These are phyloP conservation scores for Stegophylla sp. DNA, from an alignment of 2,888 invertebrate species.

Conservation along the genomic window DNA sequence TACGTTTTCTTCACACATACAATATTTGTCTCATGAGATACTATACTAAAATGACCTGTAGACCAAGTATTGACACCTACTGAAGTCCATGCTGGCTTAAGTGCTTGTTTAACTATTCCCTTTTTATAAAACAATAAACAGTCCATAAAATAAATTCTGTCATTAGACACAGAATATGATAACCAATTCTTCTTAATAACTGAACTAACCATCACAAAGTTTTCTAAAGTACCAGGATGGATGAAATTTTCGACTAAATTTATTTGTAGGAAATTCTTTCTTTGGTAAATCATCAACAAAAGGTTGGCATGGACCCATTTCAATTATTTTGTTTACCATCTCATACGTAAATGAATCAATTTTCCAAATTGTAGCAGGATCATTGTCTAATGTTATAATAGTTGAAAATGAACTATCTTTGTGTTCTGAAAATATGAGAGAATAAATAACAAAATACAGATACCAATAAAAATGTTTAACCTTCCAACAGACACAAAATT, in stretches of 20 bases:
- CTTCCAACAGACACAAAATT: no score
- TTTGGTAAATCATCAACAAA: background rate
- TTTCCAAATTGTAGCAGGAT: no score
- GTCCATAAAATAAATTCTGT: background rate
- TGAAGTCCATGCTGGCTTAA: background rate
- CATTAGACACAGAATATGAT: background rate
- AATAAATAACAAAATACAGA: no score
- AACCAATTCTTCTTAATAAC: background rate
- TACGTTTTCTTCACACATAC: no score
- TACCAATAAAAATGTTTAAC: no score
- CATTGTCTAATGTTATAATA: no score
- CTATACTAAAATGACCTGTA: conserved; percentile 2
- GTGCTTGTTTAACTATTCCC: background rate
- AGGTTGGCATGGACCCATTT: conserved; percentile 11
- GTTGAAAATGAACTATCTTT: no score
- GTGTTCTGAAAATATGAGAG: no score
- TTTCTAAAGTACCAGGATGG: background rate
- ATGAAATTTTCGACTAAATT: background rate
- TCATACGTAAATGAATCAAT: background rate
- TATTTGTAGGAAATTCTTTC: background rate
- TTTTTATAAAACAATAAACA: background rate
- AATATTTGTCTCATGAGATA: background rate
- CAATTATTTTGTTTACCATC: background rate
- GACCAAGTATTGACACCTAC: background rate
- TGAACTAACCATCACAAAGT: background rate